A percentile compares a stretch with the other conserved stretches of the same genome.
Evolutionary conservation across 2,797 vertebrate genomes (phyloP).

Genomic region (Apodemus agrarius): DNA sequence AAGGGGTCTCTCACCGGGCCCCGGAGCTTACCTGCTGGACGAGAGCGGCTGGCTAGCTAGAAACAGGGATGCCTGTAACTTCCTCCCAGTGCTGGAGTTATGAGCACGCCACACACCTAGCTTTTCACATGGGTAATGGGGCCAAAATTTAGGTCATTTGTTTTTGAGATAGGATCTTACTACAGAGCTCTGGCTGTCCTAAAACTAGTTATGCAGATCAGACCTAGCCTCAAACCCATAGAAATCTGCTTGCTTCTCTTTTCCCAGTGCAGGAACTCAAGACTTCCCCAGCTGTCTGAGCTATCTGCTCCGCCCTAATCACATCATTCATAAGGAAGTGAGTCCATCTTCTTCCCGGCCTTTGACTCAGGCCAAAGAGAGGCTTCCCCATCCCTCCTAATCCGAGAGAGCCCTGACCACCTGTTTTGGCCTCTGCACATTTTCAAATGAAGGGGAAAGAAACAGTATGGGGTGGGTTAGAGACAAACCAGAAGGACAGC

Average conservation of each 20-base stretch:
- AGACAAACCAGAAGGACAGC: background rate
- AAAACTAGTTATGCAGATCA: background rate
- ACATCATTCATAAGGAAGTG: constrained; percentile 53
- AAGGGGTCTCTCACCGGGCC: background rate
- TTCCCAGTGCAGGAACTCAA: background rate
- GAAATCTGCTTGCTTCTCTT: background rate
- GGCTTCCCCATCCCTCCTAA: background rate
- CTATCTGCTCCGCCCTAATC: background rate
- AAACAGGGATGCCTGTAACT: no score
- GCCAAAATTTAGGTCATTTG: background rate
- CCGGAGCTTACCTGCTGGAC: background rate
- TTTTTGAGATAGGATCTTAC: background rate
- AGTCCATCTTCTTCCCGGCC: constrained; percentile 40
- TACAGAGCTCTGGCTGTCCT: background rate
- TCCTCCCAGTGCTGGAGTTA: background rate
- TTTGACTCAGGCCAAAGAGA: constrained; percentile 50
- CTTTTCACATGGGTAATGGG: background rate
- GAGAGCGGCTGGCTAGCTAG: background rate
- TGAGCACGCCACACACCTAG: background rate
- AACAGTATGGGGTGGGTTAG: background rate
- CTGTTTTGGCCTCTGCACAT: background rate
- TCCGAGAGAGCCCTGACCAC: background rate
- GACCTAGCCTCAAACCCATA: background rate
- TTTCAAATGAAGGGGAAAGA: background rate
- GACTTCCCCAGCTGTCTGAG: background rate